phyloP scores from a whole-genome alignment of 37 sponge, comb jelly and placozoan genomes.

The Chondrilla cf. caribensis region DNA sequence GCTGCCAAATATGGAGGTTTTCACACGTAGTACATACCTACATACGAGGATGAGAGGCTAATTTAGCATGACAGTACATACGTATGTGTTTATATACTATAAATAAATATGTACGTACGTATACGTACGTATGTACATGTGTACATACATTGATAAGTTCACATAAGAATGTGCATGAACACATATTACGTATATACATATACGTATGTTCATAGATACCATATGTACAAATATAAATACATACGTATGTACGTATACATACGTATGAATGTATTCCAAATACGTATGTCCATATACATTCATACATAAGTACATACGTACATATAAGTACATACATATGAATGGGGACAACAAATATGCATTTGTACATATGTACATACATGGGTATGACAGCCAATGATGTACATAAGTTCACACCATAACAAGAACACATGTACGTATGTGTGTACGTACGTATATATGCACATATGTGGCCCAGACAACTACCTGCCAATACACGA shows the following conservation, averaged over 20 bases:
- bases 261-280: background rate
- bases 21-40: background rate
- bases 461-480: background rate
- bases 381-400: too few relatives aligned
- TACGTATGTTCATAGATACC: too few relatives aligned
- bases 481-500: background rate
- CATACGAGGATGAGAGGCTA: background rate
- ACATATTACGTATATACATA: too few relatives aligned
- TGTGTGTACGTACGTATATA: background rate
- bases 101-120: background rate
- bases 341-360: too few relatives aligned
- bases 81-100: background rate
- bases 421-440: background rate
- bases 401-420: background rate
- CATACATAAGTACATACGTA: too few relatives aligned
- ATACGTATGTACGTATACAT: slow-evolving; percentile 1
- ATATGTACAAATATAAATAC: background rate
- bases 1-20: background rate
- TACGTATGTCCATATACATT: background rate
- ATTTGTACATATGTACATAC: too few relatives aligned
- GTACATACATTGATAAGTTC: background rate
- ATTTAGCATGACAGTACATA: background rate
- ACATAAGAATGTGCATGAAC: too few relatives aligned
- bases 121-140: background rate
- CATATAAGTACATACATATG: too few relatives aligned